Conservation (phyloP, 2,113 vertebrate genomes). For the Pterocles orientalis region DNA sequence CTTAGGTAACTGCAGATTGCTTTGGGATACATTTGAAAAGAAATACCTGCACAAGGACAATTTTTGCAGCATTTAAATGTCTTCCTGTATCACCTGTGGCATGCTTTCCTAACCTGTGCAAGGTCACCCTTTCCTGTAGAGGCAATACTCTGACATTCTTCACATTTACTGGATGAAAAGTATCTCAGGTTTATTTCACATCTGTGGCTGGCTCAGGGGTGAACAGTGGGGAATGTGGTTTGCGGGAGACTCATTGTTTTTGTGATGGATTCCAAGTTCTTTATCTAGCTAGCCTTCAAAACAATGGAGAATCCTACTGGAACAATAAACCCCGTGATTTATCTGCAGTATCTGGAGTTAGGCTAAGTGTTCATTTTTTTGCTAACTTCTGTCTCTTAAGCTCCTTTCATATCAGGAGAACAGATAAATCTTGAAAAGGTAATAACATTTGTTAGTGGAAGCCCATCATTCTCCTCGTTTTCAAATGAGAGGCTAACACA, state of each 20-base stretch:
- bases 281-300: background rate
- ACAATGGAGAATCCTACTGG: background rate
- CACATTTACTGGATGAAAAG: background rate
- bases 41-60: background rate
- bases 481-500: conserved; percentile 12
- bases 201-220: background rate
- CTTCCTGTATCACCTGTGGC: background rate
- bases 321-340: conserved; percentile 5
- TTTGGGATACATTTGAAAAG: background rate
- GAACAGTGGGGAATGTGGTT: background rate
- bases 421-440: conserved; percentile 42
- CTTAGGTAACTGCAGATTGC: background rate
- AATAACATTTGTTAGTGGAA: background rate
- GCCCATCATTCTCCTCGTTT: background rate
- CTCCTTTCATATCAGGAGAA: background rate
- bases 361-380: conserved; percentile 27
- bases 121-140: background rate
- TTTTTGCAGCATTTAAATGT: background rate
- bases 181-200: background rate
- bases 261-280: conserved; percentile 20
- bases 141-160: background rate
- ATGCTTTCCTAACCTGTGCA: background rate
- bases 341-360: conserved; percentile 19
- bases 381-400: background rate
- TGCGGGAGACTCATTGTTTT: background rate